Conservation (phyloP, 2,113 vertebrate species). For the Mirza zaza region DNA sequence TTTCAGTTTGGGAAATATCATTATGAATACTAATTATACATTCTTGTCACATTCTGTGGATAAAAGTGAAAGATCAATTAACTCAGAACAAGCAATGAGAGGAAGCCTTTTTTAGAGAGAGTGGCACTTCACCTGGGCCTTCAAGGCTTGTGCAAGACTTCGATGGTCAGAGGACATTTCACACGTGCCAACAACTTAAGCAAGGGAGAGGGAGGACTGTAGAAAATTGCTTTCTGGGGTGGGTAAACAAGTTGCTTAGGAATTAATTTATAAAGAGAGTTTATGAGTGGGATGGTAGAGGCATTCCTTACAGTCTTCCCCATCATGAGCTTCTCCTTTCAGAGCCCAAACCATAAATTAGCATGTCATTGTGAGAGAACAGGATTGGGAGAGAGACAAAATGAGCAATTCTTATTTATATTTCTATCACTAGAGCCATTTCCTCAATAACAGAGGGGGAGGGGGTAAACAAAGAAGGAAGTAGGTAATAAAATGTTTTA, state of each 20-base stretch:
- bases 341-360: neutral
- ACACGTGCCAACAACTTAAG: neutral
- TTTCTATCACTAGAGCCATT: neutral
- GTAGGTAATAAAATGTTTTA: neutral
- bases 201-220: neutral
- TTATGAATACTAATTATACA: neutral
- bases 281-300: neutral
- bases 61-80: neutral
- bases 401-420: neutral
- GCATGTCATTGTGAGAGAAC: neutral
- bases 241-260: neutral
- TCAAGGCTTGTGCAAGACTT: neutral
- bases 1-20: neutral
- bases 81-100: neutral
- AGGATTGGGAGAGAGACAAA: neutral
- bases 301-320: neutral
- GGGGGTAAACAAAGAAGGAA: neutral
- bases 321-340: neutral
- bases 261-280: neutral
- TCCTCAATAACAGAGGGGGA: neutral
- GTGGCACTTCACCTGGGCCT: neutral
- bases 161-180: neutral
- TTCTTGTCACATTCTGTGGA: neutral
- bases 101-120: neutral
- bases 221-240: neutral